phyloP scores from a whole-genome alignment of 1,140 invertebrate species.

The Epicauta chinensis region DNA sequence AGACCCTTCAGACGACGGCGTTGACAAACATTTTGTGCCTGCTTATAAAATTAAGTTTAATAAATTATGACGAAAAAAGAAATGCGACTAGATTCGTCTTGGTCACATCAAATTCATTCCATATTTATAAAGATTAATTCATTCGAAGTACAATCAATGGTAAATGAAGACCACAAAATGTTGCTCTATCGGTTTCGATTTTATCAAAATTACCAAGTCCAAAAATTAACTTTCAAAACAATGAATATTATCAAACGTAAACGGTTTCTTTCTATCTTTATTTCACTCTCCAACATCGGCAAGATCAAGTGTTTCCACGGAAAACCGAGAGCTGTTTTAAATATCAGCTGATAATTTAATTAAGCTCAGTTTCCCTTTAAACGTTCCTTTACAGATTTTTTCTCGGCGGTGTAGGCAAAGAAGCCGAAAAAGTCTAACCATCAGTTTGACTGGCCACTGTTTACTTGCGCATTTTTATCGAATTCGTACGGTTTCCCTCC shows the following conservation, averaged over 20 bases:
- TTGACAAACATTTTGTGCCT: conserved; percentile 35
- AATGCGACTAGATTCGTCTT: not conserved
- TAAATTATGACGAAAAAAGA: conserved; percentile 1
- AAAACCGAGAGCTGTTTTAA: conserved; percentile 35
- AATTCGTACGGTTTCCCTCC: too few relatives aligned
- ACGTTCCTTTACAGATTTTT: conserved; percentile 25
- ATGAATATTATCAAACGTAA: conserved; percentile 14
- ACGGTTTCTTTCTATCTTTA: conserved; percentile 1
- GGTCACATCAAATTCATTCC: too few relatives aligned
- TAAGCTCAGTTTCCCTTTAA: conserved; percentile 34
- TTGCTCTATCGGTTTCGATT: not conserved
- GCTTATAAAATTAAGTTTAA: conserved; percentile 31
- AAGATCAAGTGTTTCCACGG: conserved; percentile 36
- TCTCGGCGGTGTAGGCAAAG: conserved; percentile 20
- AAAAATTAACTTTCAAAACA: conserved; percentile 13
- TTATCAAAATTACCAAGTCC: not conserved
- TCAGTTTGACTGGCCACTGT: conserved; percentile 22
- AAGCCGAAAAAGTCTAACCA: conserved; percentile 29
- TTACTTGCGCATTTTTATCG: conserved; percentile 25
- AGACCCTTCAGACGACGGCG: conserved; percentile 21
- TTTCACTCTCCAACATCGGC: conserved; percentile 3
- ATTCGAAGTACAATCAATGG: too few relatives aligned
- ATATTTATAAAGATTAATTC: too few relatives aligned
- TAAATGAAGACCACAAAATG: not conserved
- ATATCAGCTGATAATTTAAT: conserved; percentile 42